Base-by-base conservation (phyloP, 2,888 invertebrate genomes). In the Anarsia innoxiella region DNA sequence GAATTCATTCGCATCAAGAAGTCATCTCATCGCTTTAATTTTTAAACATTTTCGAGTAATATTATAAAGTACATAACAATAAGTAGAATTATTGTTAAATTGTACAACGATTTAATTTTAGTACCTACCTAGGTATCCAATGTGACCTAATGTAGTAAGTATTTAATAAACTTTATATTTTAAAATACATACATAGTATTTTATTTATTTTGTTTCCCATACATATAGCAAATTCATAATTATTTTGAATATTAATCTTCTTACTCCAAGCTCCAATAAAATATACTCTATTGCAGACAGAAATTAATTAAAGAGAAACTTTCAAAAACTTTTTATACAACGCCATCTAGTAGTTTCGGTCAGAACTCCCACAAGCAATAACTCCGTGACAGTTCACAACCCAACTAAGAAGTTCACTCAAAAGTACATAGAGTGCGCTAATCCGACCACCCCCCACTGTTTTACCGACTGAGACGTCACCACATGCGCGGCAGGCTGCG, bases 401-500 rank as follows among this genome's bases (percentile, higher is more conserved):
- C n/a, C n/a, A n/a, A n/a, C n/a, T n/a, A n/a, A n/a, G n/a, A n/a
- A n/a, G n/a, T n/a, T n/a, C n/a, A n/a, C n/a, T n/a, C n/a, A n/a
- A n/a, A n/a, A n/a, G n/a, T n/a, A n/a, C n/a, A n/a, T n/a, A n/a
- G n/a, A n/a, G n/a, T n/a, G n/a, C n/a, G n/a, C n/a, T n/a, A n/a
- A n/a, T n/a, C n/a, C n/a, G n/a, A n/a, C n/a, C n/a, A n/a, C n/a
- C n/a, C 3, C 8, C 8, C 15, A 15, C 69, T 74, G 60, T 44
- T 70, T 64, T 66, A 74, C 49, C 75, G 59, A 72, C 68, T 13
- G 31, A 40, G 46, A 48, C 62, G 68, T 70, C 72, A 68, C 42
- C 39, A 65, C 58, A 75, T 84, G 84, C 84, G 83, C 83, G 79
- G 69, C 74, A 65, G 66, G 52, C 64, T 84, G 84, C 83, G 83